Evolutionary conservation across 2,888 invertebrate species (phyloP).

Genomic region (Stenoptilia bipunctidactyla): DNA sequence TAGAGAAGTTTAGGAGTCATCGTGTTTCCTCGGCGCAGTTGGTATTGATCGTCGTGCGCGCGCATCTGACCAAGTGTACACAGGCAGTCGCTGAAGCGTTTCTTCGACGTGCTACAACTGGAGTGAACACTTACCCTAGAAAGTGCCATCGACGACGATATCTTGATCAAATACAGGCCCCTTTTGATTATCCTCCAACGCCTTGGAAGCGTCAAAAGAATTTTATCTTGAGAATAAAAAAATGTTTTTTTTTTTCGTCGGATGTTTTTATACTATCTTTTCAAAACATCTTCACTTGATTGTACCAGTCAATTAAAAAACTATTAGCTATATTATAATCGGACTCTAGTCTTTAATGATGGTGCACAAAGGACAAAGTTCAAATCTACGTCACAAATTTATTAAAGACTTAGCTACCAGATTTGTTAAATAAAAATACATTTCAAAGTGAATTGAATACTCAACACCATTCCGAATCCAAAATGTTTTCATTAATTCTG

Average conservation of each 20-base stretch:
- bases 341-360: too few species aligned
- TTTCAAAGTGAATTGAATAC: too few species aligned
- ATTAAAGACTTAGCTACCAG: too few species aligned
- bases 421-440: too few species aligned
- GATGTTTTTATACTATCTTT: too few species aligned
- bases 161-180: slow-evolving; percentile 25
- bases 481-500: slow-evolving; percentile 23
- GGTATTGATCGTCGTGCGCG: slow-evolving; percentile 67
- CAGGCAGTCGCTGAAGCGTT: slow-evolving; percentile 51
- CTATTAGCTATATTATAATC: too few species aligned
- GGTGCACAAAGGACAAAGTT: too few species aligned
- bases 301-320: too few species aligned
- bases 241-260: too few species aligned
- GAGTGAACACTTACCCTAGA: slow-evolving; percentile 48
- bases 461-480: slow-evolving; percentile 10
- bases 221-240: too few species aligned
- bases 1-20: slow-evolving; percentile 48
- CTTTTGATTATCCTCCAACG: slow-evolving; percentile 15
- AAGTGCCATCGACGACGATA: slow-evolving; percentile 43
- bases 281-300: too few species aligned
- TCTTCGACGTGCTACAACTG: slow-evolving; percentile 45
- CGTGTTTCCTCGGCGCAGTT: slow-evolving; percentile 54
- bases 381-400: too few species aligned
- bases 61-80: slow-evolving; percentile 62
- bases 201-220: neutral